Evolutionary conservation across 2,113 vertebrate species (phyloP).

Genomic region (Pungitius pungitius): DNA sequence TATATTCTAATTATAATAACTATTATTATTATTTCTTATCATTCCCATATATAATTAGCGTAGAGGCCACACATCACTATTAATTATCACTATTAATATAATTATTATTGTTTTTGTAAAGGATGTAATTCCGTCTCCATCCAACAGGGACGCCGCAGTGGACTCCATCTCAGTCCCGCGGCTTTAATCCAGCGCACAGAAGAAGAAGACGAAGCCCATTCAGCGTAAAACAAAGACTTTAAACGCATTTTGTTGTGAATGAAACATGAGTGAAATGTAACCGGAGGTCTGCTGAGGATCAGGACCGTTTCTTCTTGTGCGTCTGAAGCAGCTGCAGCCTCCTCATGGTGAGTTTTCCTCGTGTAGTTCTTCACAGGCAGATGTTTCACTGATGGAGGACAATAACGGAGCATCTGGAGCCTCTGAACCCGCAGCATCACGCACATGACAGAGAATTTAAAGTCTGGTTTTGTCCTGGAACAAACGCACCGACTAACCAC

Average conservation of each 20-base stretch:
- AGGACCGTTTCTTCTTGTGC: background rate
- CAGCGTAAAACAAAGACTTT: constrained; percentile 54
- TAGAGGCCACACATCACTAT: too few species aligned
- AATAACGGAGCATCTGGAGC: constrained; percentile 2
- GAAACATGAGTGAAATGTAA: background rate
- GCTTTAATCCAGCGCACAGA: background rate
- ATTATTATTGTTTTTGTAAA: too few species aligned
- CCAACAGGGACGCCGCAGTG: too few species aligned
- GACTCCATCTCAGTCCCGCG: background rate
- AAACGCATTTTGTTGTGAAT: background rate
- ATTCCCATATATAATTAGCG: too few species aligned
- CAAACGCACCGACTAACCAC: too few species aligned
- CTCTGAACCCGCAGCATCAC: constrained; percentile 7
- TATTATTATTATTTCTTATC: too few species aligned
- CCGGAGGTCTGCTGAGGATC: background rate
- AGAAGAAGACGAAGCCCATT: constrained; percentile 36
- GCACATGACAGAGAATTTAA: background rate
- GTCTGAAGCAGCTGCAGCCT: background rate
- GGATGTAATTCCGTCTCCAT: too few species aligned
- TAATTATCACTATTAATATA: too few species aligned
- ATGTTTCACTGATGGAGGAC: constrained; percentile 13
- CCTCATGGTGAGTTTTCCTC: constrained; percentile 53
- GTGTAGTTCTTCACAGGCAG: background rate
- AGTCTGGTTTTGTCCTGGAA: too few species aligned
- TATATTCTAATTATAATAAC: too few species aligned